Evolutionary conservation across 2,113 vertebrate species (phyloP).

Genomic region (Cepphus grylle): DNA sequence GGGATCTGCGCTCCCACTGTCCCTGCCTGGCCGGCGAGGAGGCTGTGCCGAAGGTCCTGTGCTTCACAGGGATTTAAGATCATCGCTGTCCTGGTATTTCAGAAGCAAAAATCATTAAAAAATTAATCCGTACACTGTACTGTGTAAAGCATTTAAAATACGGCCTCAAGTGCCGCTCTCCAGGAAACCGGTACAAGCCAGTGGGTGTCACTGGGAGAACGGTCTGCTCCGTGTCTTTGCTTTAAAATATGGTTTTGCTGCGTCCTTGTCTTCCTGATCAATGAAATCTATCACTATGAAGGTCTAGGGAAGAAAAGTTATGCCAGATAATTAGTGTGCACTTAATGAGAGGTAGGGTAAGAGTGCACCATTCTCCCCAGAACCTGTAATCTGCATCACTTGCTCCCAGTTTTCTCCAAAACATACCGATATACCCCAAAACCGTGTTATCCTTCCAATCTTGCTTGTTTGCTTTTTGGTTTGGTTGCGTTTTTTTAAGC

Average conservation of each 20-base stretch:
- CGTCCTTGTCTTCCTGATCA: neutral
- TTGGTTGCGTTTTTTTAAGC: neutral
- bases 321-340: neutral
- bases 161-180: fast-evolving
- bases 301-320: neutral
- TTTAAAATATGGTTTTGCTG: neutral
- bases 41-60: neutral
- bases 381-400: neutral
- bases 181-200: neutral
- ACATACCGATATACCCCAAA: neutral
- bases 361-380: neutral
- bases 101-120: neutral
- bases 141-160: neutral
- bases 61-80: fast-evolving
- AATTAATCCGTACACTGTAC: neutral
- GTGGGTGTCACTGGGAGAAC: neutral
- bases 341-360: neutral
- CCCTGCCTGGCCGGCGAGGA: neutral
- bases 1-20: fast-evolving
- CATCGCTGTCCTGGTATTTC: neutral
- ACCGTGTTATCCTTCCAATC: neutral
- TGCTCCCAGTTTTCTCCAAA: neutral
- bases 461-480: neutral
- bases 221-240: neutral
- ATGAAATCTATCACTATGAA: neutral